Evolutionary conservation across 2,888 invertebrate genomes (phyloP).

Genomic region (Amiota mariae): DNA sequence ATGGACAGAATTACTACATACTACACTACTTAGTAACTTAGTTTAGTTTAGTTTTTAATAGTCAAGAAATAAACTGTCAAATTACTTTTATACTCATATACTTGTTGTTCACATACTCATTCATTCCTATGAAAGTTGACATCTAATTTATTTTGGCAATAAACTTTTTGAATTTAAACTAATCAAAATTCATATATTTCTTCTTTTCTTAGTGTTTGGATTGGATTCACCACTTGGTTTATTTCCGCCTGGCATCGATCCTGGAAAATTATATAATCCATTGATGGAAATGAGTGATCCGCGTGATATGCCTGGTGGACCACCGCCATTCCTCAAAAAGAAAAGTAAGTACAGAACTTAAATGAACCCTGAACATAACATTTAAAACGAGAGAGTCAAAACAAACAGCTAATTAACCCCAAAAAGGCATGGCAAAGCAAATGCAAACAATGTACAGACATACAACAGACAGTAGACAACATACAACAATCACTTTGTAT

Average conservation of each 20-base stretch:
- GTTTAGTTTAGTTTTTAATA: not conserved
- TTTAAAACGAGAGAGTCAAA: constrained; percentile 32
- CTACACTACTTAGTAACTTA: too few relatives aligned
- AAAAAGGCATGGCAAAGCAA: constrained; percentile 31
- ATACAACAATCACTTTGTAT: constrained; percentile 11
- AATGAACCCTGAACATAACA: constrained; percentile 18
- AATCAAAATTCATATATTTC: not conserved
- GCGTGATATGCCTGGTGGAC: constrained; percentile 79
- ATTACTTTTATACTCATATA: constrained; percentile 50
- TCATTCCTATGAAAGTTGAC: constrained; percentile 2
- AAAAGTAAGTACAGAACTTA: constrained; percentile 80
- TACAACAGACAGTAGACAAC: constrained; percentile 25
- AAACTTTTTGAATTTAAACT: not conserved
- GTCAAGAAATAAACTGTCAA: constrained; percentile 57
- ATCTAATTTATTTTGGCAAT: constrained; percentile 9
- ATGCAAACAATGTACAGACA: too few relatives aligned
- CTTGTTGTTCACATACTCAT: constrained; percentile 8
- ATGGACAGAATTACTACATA: constrained; percentile 1
- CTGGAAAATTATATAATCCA: constrained; percentile 81
- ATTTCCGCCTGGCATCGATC: constrained; percentile 85
- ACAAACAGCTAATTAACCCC: constrained; percentile 68
- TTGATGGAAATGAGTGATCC: constrained; percentile 85
- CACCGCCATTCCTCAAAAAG: constrained; percentile 83
- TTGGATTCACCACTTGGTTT: constrained; percentile 83
- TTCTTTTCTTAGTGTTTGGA: constrained; percentile 80